Evolutionary conservation across 1,140 invertebrate genomes (phyloP).

Genomic region (Pararge aegeria): DNA sequence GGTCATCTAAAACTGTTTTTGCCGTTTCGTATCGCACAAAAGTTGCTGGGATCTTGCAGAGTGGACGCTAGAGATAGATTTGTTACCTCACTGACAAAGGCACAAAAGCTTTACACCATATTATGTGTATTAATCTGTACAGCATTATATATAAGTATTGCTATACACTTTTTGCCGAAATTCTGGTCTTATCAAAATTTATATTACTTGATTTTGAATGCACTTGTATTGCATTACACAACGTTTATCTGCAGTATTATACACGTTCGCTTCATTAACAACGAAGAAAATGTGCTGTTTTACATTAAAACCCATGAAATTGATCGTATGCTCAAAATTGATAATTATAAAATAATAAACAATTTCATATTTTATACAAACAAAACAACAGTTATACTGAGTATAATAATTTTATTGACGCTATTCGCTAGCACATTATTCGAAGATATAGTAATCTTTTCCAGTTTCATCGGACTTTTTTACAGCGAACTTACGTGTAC

Average conservation of each 20-base stretch:
- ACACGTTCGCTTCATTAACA: slow-evolving; percentile 45
- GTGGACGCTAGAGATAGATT: slow-evolving; percentile 46
- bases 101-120: slow-evolving; percentile 46
- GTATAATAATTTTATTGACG: not conserved
- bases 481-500: slow-evolving; percentile 28
- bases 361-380: slow-evolving; percentile 29
- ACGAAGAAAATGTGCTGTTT: slow-evolving; percentile 40
- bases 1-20: slow-evolving; percentile 36
- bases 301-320: slow-evolving; percentile 51
- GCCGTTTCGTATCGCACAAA: slow-evolving; percentile 35
- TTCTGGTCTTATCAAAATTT: slow-evolving; percentile 20
- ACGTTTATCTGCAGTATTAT: slow-evolving; percentile 36
- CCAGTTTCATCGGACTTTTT: slow-evolving; percentile 24
- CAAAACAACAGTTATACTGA: slow-evolving; percentile 19
- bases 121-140: slow-evolving; percentile 22
- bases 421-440: slow-evolving; percentile 5
- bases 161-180: slow-evolving; percentile 18
- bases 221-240: slow-evolving; percentile 16
- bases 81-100: slow-evolving; percentile 38
- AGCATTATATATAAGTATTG: slow-evolving; percentile 19
- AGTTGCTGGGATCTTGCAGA: slow-evolving; percentile 39
- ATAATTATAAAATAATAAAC: slow-evolving; percentile 31
- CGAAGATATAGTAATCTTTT: slow-evolving; percentile 5
- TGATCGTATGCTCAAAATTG: slow-evolving; percentile 44
- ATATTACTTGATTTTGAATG: slow-evolving; percentile 22